Evolutionary conservation across 2,888 invertebrate genomes (phyloP).

Genomic region (Ennomos quercinarius): DNA sequence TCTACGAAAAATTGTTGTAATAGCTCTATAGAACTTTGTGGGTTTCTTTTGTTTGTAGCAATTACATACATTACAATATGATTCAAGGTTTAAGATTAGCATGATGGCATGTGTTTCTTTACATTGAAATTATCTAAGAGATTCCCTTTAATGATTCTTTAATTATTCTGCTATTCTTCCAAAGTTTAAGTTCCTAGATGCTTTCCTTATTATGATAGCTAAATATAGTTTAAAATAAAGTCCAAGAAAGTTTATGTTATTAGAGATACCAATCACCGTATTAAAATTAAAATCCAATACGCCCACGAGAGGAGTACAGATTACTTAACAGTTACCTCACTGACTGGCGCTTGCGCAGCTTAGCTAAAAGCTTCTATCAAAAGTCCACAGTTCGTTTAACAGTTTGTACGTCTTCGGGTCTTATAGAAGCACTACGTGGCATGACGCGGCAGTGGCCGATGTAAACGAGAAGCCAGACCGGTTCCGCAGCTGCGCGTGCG

Average conservation of each 20-base stretch:
- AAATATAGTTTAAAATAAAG: no score
- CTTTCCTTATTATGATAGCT: no score
- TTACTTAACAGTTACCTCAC: not conserved
- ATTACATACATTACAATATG: no score
- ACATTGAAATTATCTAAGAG: no score
- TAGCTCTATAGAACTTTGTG: conserved; percentile 2
- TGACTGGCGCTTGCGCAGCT: not conserved
- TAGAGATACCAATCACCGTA: conserved; percentile 18
- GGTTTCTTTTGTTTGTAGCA: no score
- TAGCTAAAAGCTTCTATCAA: conserved; percentile 12
- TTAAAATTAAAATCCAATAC: conserved; percentile 9
- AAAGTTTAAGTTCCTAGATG: no score
- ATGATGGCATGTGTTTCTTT: no score
- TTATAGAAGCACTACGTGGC: conserved; percentile 45
- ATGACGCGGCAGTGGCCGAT: conserved; percentile 60
- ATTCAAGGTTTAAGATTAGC: no score
- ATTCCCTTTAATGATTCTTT: not conserved
- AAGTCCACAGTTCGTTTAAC: conserved; percentile 4
- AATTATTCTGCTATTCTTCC: not conserved
- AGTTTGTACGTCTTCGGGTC: conserved; percentile 16
- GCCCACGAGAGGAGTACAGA: conserved; percentile 14
- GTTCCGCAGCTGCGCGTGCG: conserved; percentile 82
- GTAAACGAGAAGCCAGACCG: conserved; percentile 77
- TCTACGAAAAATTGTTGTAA: not conserved
- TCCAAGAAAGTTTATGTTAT: conserved; percentile 9